Conservation (phyloP, 2,888 invertebrate genomes). For the Cinara cedri region DNA sequence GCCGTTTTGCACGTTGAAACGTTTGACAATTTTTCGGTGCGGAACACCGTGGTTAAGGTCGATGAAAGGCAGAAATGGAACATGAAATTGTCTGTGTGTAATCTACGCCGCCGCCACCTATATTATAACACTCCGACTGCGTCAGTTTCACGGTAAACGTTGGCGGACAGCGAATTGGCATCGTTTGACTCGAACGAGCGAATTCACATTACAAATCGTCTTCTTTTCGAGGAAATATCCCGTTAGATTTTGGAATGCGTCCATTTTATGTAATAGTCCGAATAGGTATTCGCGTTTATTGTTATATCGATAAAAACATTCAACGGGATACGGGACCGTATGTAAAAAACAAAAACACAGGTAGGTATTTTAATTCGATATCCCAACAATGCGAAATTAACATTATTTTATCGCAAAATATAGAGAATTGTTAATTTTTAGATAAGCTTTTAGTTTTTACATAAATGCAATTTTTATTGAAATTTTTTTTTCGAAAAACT, state of each 20-base stretch:
- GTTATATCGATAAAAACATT: too few relatives aligned
- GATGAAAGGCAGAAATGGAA: neutral
- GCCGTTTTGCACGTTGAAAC: neutral
- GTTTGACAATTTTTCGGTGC: neutral
- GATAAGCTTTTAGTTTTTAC: too few relatives aligned
- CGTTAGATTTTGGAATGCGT: slow-evolving; percentile 5
- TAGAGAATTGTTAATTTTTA: too few relatives aligned
- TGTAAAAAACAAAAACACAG: too few relatives aligned
- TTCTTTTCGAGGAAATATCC: neutral
- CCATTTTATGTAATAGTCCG: slow-evolving; percentile 6
- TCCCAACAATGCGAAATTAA: too few relatives aligned
- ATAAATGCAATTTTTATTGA: too few relatives aligned
- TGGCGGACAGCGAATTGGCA: slow-evolving; percentile 11
- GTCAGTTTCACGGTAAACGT: neutral
- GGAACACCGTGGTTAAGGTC: neutral
- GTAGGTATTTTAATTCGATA: too few relatives aligned
- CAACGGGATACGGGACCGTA: too few relatives aligned
- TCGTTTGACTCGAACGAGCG: neutral
- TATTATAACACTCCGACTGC: slow-evolving; percentile 1
- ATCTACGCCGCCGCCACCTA: too few relatives aligned
- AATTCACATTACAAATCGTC: slow-evolving; percentile 25
- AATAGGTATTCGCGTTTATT: too few relatives aligned
- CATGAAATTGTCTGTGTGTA: neutral
- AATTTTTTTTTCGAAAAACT: too few relatives aligned
- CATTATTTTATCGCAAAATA: too few relatives aligned